Base-by-base conservation (phyloP, 1,140 invertebrate species). In the Drosophila pallidifrons region DNA sequence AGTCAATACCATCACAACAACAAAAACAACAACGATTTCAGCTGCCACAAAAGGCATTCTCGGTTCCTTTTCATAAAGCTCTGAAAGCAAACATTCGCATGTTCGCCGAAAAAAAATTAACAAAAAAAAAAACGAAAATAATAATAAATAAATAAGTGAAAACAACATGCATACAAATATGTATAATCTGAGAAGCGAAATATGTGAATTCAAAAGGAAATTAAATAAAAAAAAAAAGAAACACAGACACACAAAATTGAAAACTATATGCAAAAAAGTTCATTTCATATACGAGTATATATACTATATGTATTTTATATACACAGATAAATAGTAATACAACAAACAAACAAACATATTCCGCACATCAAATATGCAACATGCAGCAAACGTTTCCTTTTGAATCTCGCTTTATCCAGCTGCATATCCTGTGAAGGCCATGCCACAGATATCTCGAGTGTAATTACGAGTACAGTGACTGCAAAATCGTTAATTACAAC, bases 1-100 rank as follows among this genome's bases (percentile, higher is more conserved):
- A 77, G 78, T 80, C 65, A 79, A 77, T 79, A 60, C 60, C 16
- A 55, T 30, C 69, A 74, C 58, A 30, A 65, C 49, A 55, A 20
- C 59, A 61, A 49, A 49, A 7, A 43, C 55, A 20, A 35, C 32
- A 65, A 16, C 35, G 15, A 65, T 51, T 45, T 13, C 59, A 61
- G 47, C 32, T 20, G 11, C 55, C 30, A 63, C 49, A 55, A 71
- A 54, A 46, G 47, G 45, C 69, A 72, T 66, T 51, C 8, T 13
- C 6, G 3, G 15, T 58, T 65, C 13, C 55, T 60, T 68, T 68
- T 47, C 55, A 63, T 30, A 20, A 38, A 60, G 43, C 6, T 49
- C 61, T 72, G 70, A 68, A 74, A 55, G 65, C 57, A 69, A 69
- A 59, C 47, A 73, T 60, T 67, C 38, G 66, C 59, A 47, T 71